These are phyloP conservation scores for Brachirus orientalis DNA, from an alignment of 2,113 vertebrate genomes.

Conservation along the genomic window DNA sequence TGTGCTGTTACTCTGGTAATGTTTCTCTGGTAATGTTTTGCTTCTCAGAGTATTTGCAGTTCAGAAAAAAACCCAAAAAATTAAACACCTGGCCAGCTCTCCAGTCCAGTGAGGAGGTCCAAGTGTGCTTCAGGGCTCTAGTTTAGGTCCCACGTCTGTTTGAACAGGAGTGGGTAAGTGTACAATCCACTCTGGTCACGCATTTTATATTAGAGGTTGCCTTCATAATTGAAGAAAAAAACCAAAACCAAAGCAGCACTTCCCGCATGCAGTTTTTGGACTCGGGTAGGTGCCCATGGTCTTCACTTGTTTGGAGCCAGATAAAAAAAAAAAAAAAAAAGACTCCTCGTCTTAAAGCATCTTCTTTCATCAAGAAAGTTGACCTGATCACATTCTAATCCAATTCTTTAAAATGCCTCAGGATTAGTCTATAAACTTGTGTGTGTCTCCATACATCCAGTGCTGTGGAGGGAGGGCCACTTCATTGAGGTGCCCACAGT, in stretches of 20 bases:
- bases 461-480: conserved; percentile 74
- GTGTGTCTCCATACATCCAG: conserved; percentile 80
- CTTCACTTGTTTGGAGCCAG: conserved; percentile 41
- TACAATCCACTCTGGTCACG: conserved; percentile 43
- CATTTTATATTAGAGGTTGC: conserved; percentile 30
- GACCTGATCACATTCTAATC: conserved; percentile 5
- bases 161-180: conserved; percentile 41
- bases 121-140: conserved; percentile 44
- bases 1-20: conserved; percentile 53
- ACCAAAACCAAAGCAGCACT: conserved; percentile 12
- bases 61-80: neutral
- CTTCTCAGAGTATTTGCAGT: conserved; percentile 25
- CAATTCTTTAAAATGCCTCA: neutral
- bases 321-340: conserved; percentile 9
- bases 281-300: conserved; percentile 2
- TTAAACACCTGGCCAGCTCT: conserved; percentile 33
- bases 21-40: conserved; percentile 20
- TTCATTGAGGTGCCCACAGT: conserved; percentile 81
- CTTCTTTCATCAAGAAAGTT: conserved; percentile 23
- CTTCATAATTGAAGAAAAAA: conserved; percentile 26
- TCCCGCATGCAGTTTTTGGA: neutral
- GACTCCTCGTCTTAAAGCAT: conserved; percentile 28
- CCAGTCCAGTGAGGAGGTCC: conserved; percentile 25
- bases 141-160: conserved; percentile 56
- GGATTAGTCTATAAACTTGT: conserved; percentile 75